These are phyloP conservation scores for Perodicticus potto DNA, from an alignment of 2,797 vertebrate genomes.

Conservation along the genomic window DNA sequence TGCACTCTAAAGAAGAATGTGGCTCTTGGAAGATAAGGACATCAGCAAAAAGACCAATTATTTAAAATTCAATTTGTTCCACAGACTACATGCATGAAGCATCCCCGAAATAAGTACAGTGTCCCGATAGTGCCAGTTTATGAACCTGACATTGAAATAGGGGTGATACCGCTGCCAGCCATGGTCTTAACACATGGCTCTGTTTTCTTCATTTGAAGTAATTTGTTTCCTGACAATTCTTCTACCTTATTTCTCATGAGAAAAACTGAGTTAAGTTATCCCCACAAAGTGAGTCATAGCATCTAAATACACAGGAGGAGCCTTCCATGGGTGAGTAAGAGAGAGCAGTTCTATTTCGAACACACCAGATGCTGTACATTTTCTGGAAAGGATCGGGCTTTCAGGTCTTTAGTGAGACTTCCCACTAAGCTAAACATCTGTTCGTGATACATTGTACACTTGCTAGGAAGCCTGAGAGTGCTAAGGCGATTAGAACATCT, in stretches of 20 bases:
- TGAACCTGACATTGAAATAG: constrained; percentile 49
- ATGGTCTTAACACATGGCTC: neutral
- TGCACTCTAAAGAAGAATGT: neutral
- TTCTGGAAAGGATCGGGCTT: constrained; percentile 79
- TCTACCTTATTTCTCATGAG: constrained; percentile 74
- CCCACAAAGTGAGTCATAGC: constrained; percentile 74
- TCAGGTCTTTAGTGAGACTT: constrained; percentile 77
- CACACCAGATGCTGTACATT: constrained; percentile 80
- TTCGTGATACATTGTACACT: constrained; percentile 80
- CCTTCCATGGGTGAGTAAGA: constrained; percentile 73
- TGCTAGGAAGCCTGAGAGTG: constrained; percentile 71
- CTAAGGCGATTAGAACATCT: constrained; percentile 71
- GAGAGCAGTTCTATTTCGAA: constrained; percentile 73
- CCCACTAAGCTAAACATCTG: constrained; percentile 82
- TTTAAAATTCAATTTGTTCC: constrained; percentile 27
- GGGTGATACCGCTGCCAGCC: neutral
- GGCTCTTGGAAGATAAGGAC: neutral
- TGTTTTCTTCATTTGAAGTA: constrained; percentile 61
- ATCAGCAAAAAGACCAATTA: neutral
- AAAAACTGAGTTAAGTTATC: constrained; percentile 72
- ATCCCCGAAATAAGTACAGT: neutral
- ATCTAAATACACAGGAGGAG: constrained; percentile 72
- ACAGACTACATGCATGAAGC: neutral
- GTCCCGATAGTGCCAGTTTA: constrained; percentile 23
- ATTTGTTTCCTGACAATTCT: constrained; percentile 69